Base-by-base conservation (phyloP, 2,113 vertebrate genomes). In the Leucoraja erinaceus region DNA sequence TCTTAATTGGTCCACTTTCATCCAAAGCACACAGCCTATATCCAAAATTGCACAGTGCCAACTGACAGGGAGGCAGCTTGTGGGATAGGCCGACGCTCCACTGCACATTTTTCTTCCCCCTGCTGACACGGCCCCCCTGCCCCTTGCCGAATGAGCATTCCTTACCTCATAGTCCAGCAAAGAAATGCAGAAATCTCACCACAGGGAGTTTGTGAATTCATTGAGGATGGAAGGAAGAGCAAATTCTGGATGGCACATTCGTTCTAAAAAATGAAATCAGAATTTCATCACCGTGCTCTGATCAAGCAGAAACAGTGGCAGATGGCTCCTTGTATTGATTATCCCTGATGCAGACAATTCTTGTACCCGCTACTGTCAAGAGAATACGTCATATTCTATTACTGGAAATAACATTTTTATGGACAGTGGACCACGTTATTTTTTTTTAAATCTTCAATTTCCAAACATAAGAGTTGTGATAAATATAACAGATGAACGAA, bases 1-100 rank as follows among this genome's bases (percentile, higher is more conserved):
- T 61, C 22, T 61, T 1, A 18, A 61, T 12, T 59, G 81, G 47
- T 86, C 28, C 59, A 31, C 56, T n/a, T 61, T 66, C 59, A 31
- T 3, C 0, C 28, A 14, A 63, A 16, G 31, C 56, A 61, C 22
- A 61, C 56, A 5, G 81, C 28, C 56, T 61, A 63, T n/a, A 88
- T 88, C 59, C 70, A n/a, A n/a, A 12, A 25, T 61, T 31, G 28
- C 59, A 63, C 59, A 63, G 83, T 31, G 83, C 14, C 14, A 6
- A 88, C 0, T 88, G 56, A 88, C 83, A 88, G 83, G 83, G 59
- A 31, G n/a, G 31, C 83, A 88, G 83, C 56, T 63, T 66, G 59
- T 88, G 83, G 2, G 28, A n/a, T 63, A 18, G 59, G n/a, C 28
- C 5, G 2, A 63, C 28, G 59, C 9, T 88, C 83, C 83, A 86